Evolutionary conservation across 2,888 invertebrate species (phyloP), one percentile per base, ranked within the genome.

Genomic region (Plebejus anna): DNA sequence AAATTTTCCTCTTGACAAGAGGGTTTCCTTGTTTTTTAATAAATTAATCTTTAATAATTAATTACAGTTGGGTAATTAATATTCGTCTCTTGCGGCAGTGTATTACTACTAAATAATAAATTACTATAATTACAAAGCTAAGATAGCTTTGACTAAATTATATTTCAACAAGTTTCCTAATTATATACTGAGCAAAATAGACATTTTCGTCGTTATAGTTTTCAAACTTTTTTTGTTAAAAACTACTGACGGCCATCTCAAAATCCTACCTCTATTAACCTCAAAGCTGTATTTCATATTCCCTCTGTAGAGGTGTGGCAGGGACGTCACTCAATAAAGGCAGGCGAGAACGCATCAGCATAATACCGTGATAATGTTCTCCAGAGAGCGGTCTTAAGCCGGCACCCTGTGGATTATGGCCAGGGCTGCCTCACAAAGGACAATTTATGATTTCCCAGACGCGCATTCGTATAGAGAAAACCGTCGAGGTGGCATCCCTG

Each of bases 331-430:
- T 81, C 81, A 82, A 81, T 83, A 84, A 83, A 84, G 83, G 84
- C 83, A 83, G 83, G 85, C 82, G 85, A 28, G 66, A 36, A 85
- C 88, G 87, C 89, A 91, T 92, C 90, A 91, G 90, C 91, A 92
- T 92, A 92, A 92, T 92, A 83, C 89, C 85, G 86, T 84, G 89
- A 90, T 92, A 92, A 93, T 92, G 89, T 87, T 85, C 85, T 88
- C 83, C 89, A 91, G 88, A 92, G 87, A 85, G 86, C 86, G 88
- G 85, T 72, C 88, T 88, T 84, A 85, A 88, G 86, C 85, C 86
- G 86, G 86, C 83, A 81, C 87, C 87, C 90, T 92, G 92, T 83
- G 88, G 91, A 90, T 92, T 92, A 92, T 66, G 16, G 32, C 66
- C 66, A 66, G 66, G 66, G 82, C 84, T 85, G 83, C 83, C 85